These are phyloP conservation scores for Thera britannica DNA, from an alignment of 2,888 invertebrate genomes.

Conservation along the genomic window DNA sequence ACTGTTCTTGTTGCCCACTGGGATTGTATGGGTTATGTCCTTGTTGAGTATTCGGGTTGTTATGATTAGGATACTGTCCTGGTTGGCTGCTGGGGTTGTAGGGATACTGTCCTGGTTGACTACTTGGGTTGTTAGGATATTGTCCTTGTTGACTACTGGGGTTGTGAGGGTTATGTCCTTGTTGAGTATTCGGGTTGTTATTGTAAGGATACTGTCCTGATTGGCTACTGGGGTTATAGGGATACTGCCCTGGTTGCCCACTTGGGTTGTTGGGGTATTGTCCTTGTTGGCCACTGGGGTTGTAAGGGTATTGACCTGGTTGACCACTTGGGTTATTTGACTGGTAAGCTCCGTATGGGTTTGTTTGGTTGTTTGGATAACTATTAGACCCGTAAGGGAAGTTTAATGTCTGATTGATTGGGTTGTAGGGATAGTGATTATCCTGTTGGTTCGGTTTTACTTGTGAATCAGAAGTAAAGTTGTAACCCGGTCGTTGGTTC, in stretches of 20 bases:
- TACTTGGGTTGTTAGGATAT: conserved; percentile 20
- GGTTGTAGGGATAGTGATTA: conserved; percentile 12
- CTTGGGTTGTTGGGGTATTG: conserved; percentile 22
- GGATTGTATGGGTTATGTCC: conserved; percentile 20
- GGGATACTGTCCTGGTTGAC: conserved; percentile 27
- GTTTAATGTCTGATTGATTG: conserved; percentile 16
- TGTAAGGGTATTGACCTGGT: conserved; percentile 26
- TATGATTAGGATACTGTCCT: conserved; percentile 15
- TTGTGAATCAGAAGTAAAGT: conserved; percentile 35
- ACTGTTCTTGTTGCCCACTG: conserved; percentile 27
- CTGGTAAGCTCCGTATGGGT: conserved; percentile 28
- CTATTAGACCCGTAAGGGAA: conserved; percentile 6
- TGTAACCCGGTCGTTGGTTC: conserved; percentile 27
- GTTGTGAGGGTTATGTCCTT: conserved; percentile 7
- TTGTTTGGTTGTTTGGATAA: conserved; percentile 15
- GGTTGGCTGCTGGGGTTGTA: conserved; percentile 1
- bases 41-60: conserved; percentile 7
- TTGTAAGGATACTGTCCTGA: conserved; percentile 21
- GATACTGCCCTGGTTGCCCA: conserved; percentile 14
- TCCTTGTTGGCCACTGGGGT: conserved; percentile 8
- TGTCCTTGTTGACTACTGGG: conserved; percentile 20
- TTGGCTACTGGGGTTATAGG: conserved; percentile 26
- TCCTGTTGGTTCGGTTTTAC: conserved; percentile 22
- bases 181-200: conserved; percentile 11
- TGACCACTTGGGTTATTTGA: conserved; percentile 29